These are phyloP conservation scores for Epizoanthus fatuus DNA, from an alignment of 92 coral and sea anemone genomes.

Conservation along the genomic window DNA sequence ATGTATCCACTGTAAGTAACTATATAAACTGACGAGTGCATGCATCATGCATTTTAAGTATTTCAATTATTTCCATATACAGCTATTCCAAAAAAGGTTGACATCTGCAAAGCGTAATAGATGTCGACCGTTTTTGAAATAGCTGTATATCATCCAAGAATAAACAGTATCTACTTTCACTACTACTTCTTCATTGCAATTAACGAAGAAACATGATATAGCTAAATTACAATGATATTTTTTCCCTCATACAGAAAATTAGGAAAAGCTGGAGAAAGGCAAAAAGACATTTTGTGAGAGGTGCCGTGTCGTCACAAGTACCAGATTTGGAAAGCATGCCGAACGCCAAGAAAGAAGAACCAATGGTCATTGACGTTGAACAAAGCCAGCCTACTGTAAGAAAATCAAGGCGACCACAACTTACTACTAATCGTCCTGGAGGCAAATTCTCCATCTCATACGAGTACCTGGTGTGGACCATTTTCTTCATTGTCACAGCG, in stretches of 20 bases:
- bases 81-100: too few species aligned
- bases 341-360: constrained; percentile 15
- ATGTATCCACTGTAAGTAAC: too few species aligned
- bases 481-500: constrained; percentile 37
- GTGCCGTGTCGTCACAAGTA: background rate
- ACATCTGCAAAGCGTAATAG: too few species aligned
- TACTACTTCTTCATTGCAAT: too few species aligned
- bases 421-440: background rate
- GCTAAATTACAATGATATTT: background rate
- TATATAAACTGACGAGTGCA: too few species aligned
- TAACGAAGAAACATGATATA: too few species aligned
- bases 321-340: background rate
- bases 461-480: constrained; percentile 7
- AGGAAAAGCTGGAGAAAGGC: constrained; percentile 26
- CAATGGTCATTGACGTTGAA: background rate
- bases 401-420: background rate
- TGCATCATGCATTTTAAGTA: too few species aligned
- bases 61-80: too few species aligned
- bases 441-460: background rate
- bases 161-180: too few species aligned
- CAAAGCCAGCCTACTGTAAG: background rate
- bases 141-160: too few species aligned
- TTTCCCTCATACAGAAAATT: background rate
- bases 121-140: too few species aligned
- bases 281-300: background rate